Conservation (phyloP, 2,888 invertebrate genomes). For the Orthonychiurus folsomi region DNA sequence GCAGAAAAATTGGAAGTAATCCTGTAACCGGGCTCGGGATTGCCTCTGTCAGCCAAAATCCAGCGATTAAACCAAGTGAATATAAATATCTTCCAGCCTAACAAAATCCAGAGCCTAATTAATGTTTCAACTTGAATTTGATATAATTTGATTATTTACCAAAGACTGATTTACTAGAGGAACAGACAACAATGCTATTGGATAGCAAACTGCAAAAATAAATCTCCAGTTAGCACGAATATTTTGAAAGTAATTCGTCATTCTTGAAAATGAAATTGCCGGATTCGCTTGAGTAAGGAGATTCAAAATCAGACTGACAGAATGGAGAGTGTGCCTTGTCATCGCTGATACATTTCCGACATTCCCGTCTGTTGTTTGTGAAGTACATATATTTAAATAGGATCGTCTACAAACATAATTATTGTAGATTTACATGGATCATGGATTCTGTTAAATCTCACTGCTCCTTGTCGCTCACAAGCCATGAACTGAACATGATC, state of each 20-base stretch:
- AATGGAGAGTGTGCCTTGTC: no score
- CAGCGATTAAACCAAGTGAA: slow-evolving; percentile 57
- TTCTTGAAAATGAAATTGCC: no score
- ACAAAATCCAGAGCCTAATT: neutral
- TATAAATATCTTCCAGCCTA: slow-evolving; percentile 34
- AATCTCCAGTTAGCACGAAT: neutral
- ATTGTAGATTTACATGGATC: no score
- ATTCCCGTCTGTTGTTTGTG: no score
- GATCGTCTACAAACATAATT: no score
- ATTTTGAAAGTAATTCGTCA: neutral
- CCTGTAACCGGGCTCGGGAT: slow-evolving; percentile 74
- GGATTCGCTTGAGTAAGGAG: no score
- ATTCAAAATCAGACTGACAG: no score
- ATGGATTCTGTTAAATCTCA: no score
- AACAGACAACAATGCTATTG: neutral
- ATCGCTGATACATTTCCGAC: no score
- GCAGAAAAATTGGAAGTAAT: slow-evolving; percentile 70
- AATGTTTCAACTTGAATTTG: neutral
- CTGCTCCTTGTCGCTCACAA: no score
- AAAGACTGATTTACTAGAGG: neutral
- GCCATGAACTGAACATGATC: no score
- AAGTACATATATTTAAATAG: no score
- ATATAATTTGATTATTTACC: neutral
- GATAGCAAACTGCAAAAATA: neutral
- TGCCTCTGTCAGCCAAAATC: slow-evolving; percentile 74